A percentile compares a stretch with the other conserved stretches of the same genome.
phyloP scores from a whole-genome alignment of 2,113 vertebrate genomes.

The Elephantulus edwardii region DNA sequence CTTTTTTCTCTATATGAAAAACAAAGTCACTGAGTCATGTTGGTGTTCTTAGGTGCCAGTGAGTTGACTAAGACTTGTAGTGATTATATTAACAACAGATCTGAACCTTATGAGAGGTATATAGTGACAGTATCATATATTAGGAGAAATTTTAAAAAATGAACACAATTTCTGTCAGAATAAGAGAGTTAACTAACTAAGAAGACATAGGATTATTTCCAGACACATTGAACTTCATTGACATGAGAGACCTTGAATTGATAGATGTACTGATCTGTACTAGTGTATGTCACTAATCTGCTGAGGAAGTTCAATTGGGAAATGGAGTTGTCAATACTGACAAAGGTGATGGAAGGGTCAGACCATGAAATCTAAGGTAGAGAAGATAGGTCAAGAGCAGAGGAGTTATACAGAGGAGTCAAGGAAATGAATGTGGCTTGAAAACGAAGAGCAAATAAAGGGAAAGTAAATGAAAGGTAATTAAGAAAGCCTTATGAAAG shows the following conservation, averaged over 20 bases:
- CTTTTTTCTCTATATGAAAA: not conserved
- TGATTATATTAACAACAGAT: not conserved
- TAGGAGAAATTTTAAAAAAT: not conserved
- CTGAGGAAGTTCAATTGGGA: constrained; percentile 22
- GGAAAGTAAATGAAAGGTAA: not conserved
- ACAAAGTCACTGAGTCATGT: not conserved
- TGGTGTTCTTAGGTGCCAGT: no score
- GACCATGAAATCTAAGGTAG: not conserved
- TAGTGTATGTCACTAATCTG: not conserved
- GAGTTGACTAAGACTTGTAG: no score
- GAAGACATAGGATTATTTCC: constrained; percentile 52
- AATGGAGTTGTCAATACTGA: constrained; percentile 48
- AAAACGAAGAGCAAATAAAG: not conserved
- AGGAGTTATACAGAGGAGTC: not conserved
- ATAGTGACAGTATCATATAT: not conserved
- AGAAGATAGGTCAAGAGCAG: not conserved
- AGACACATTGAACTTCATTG: constrained; percentile 15
- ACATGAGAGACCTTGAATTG: constrained; percentile 51
- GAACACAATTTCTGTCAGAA: not conserved
- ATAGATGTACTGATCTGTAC: not conserved
- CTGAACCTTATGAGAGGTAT: not conserved
- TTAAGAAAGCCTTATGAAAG: not conserved
- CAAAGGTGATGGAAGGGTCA: not conserved
- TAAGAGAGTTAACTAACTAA: not conserved
- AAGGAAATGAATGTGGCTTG: not conserved